Percentiles rank a stretch among this genome's conserved stretches.
Evolutionary conservation across 2,888 invertebrate species (phyloP).

Genomic region (Drymonia ruficornis): DNA sequence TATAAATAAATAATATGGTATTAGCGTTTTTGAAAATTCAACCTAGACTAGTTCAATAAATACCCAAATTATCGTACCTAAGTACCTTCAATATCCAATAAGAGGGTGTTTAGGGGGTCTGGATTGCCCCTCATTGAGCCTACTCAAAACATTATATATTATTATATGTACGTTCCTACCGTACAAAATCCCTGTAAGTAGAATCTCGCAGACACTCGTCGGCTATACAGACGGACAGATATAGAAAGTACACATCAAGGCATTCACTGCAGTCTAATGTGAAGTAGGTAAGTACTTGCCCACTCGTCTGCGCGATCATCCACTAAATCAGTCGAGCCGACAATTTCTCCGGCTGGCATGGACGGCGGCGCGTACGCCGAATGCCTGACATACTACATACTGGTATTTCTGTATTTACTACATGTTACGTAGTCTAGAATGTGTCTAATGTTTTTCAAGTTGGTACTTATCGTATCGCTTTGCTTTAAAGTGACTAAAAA

Average conservation of each 20-base stretch:
- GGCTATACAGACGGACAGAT: not conserved
- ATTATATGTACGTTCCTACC: too few species aligned
- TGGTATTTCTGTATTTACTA: constrained; percentile 25
- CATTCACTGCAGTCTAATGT: not conserved
- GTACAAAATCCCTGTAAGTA: too few species aligned
- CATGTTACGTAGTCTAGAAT: constrained; percentile 14
- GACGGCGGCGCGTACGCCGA: constrained; percentile 23
- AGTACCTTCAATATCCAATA: too few species aligned
- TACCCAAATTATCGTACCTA: too few species aligned
- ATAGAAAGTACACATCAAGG: not conserved
- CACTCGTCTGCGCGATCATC: constrained; percentile 1
- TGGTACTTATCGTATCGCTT: too few species aligned
- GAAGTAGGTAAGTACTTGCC: not conserved
- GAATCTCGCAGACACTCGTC: too few species aligned
- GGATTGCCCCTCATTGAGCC: too few species aligned
- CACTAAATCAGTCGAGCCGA: constrained; percentile 32
- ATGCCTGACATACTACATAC: constrained; percentile 40
- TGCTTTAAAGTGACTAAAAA: not conserved
- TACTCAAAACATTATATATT: too few species aligned
- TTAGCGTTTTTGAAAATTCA: too few species aligned
- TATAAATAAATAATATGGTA: too few species aligned
- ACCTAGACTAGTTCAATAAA: too few species aligned
- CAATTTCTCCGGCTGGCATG: constrained; percentile 37
- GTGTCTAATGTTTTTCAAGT: constrained; percentile 3
- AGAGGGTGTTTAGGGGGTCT: too few species aligned